Conservation (phyloP, 2,888 invertebrate genomes). For the Drosophila anceps region DNA sequence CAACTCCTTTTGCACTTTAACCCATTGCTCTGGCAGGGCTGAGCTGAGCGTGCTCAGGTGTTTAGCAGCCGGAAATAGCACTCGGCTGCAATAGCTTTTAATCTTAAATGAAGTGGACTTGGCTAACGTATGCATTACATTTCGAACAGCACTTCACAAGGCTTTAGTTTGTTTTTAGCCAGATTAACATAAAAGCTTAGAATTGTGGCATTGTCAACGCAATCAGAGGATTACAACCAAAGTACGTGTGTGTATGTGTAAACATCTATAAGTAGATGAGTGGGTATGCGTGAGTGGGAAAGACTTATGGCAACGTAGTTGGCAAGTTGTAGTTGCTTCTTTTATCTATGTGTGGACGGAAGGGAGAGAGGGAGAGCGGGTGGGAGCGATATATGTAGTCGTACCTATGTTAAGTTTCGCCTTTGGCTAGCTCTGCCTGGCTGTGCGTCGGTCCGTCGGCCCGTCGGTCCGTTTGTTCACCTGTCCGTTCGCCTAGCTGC, state of each 20-base stretch:
- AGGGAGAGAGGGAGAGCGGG: no score
- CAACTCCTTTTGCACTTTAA: neutral
- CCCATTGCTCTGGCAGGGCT: neutral
- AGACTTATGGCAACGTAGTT: conserved; percentile 11
- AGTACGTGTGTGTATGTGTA: neutral
- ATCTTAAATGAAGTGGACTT: conserved; percentile 8
- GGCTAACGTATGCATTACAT: neutral
- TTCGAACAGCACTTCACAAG: neutral
- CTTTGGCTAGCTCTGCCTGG: conserved; percentile 6
- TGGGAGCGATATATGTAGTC: neutral
- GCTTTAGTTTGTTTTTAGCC: neutral
- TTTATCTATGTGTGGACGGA: neutral
- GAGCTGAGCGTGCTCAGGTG: conserved; percentile 7
- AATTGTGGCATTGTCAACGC: conserved; percentile 12
- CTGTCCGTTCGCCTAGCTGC: conserved; percentile 16
- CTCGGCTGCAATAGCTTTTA: conserved; percentile 10
- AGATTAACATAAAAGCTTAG: conserved; percentile 17
- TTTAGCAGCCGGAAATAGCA: conserved; percentile 21
- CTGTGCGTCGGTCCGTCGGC: neutral
- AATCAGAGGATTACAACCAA: conserved; percentile 7
- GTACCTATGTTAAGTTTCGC: neutral
- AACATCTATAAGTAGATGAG: conserved; percentile 1
- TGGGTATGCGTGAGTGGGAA: neutral
- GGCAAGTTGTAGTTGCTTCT: conserved; percentile 19
- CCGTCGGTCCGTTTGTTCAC: no score